Evolutionary conservation across 2,797 vertebrate species (phyloP).

Genomic region (Peromyscus nudipes): DNA sequence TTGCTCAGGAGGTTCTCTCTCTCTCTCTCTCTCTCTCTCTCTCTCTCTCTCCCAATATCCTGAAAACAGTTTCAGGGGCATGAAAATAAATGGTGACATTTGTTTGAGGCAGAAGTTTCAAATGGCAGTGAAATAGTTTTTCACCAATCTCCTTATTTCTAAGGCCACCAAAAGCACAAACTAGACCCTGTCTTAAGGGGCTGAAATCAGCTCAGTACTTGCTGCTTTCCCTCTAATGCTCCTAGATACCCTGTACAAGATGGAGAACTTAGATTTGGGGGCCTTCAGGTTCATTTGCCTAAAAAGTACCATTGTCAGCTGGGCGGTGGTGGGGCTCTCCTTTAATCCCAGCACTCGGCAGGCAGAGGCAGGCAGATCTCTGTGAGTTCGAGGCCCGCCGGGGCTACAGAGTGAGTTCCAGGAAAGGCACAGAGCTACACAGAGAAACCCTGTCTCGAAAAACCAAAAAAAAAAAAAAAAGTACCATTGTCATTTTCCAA

Average conservation of each 20-base stretch:
- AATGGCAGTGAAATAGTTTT: not conserved
- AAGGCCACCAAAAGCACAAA: not conserved
- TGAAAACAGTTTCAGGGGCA: slow-evolving; percentile 23
- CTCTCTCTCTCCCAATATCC: not conserved
- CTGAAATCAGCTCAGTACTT: not conserved
- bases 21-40: not conserved
- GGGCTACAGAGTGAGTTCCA: too few relatives aligned
- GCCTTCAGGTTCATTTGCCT: not conserved
- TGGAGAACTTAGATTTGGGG: not conserved
- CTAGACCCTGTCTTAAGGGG: not conserved
- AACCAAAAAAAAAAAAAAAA: not conserved
- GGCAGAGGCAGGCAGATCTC: too few relatives aligned
- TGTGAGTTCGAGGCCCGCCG: too few relatives aligned
- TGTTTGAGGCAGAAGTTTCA: slow-evolving; percentile 50
- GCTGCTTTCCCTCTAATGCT: not conserved
- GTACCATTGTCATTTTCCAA: not conserved
- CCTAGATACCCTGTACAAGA: not conserved
- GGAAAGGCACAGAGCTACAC: too few relatives aligned
- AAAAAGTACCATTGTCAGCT: not conserved
- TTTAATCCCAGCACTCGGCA: too few relatives aligned
- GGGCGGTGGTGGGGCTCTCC: too few relatives aligned
- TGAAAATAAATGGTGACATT: not conserved
- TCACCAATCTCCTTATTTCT: not conserved
- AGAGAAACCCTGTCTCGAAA: too few relatives aligned
- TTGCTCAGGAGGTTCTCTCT: not conserved